Evolutionary conservation across 1,140 invertebrate species (phyloP).

Genomic region (Phocides pigmalion): DNA sequence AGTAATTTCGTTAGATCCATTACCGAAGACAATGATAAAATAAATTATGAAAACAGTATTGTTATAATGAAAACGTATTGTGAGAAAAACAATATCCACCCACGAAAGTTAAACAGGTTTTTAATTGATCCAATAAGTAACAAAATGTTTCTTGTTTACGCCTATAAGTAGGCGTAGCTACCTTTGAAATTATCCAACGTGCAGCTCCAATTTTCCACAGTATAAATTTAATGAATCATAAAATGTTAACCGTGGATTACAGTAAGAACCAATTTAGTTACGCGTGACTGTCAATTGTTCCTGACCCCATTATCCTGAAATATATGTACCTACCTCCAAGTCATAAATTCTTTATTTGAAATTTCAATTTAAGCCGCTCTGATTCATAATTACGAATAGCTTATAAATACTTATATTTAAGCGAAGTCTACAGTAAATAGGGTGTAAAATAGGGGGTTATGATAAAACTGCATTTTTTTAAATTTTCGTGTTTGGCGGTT

Average conservation of each 20-base stretch:
- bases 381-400: background rate
- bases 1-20: too few species aligned
- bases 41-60: too few species aligned
- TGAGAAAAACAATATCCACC: too few species aligned
- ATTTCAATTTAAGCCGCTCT: background rate
- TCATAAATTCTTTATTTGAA: slow-evolving; percentile 16
- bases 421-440: too few species aligned
- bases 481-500: too few species aligned
- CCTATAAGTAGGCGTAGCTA: background rate
- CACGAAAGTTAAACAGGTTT: too few species aligned
- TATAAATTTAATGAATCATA: slow-evolving; percentile 63
- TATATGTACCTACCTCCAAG: slow-evolving; percentile 6
- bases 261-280: slow-evolving; percentile 44
- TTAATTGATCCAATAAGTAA: background rate
- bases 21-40: too few species aligned
- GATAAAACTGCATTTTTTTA: too few species aligned
- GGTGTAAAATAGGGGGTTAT: too few species aligned
- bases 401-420: too few species aligned
- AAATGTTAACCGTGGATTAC: slow-evolving; percentile 49
- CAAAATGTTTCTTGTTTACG: background rate
- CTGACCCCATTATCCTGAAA: slow-evolving; percentile 47
- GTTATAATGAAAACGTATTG: too few species aligned
- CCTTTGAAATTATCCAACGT: background rate
- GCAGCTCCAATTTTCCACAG: background rate
- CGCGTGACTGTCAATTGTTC: slow-evolving; percentile 46